phyloP scores from a whole-genome alignment of 2,888 invertebrate species.

The Megalurothrips usitatus region DNA sequence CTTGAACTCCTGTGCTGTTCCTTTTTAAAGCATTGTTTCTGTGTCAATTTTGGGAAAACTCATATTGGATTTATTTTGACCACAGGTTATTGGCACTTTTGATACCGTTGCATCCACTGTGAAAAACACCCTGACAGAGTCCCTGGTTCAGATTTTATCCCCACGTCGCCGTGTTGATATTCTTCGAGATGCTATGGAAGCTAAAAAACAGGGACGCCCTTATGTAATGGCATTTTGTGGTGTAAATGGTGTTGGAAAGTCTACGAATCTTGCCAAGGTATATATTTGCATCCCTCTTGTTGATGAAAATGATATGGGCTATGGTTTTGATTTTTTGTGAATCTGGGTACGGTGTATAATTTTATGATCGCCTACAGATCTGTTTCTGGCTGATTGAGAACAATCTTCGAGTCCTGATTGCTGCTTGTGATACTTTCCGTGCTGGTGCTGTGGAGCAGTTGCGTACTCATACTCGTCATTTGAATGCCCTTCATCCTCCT shows the following conservation, averaged over 20 bases:
- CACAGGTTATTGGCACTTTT: constrained; percentile 82
- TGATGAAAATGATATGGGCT: background rate
- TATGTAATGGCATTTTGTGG: constrained; percentile 97
- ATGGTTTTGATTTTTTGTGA: too few relatives aligned
- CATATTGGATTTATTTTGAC: constrained; percentile 33
- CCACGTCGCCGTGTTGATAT: constrained; percentile 95
- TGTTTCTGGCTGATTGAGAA: constrained; percentile 99
- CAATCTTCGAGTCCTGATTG: constrained; percentile 89
- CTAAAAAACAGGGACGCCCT: constrained; percentile 73
- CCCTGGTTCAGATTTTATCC: constrained; percentile 89
- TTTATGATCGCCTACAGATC: constrained; percentile 53
- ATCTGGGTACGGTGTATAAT: background rate
- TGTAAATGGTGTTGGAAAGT: constrained; percentile 98
- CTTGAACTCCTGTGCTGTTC: background rate
- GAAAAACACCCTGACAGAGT: constrained; percentile 79
- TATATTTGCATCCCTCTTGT: constrained; percentile 26
- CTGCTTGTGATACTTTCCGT: constrained; percentile 98
- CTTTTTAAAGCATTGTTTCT: constrained; percentile 4
- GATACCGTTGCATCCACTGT: constrained; percentile 87
- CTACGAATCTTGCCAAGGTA: constrained; percentile 93
- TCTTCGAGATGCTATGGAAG: constrained; percentile 89
- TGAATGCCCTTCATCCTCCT: constrained; percentile 89
- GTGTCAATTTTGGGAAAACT: constrained; percentile 15
- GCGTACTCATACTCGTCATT: constrained; percentile 85
- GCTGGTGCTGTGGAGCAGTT: constrained; percentile 99